Conservation (phyloP, 2,888 invertebrate species). For the Melanchra persicariae region DNA sequence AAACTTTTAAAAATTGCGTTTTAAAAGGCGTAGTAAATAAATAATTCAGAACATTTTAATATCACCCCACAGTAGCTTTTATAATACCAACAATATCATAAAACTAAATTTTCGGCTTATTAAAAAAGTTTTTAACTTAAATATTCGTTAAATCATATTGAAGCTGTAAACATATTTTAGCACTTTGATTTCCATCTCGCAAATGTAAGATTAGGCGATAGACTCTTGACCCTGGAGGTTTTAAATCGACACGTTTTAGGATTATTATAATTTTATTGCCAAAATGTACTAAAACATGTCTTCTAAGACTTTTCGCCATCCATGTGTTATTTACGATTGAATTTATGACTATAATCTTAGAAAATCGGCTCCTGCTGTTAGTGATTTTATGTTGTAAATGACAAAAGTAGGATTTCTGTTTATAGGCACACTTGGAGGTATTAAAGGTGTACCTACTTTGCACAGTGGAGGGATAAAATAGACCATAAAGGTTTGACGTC, state of each 20-base stretch:
- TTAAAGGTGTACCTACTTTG: conserved; percentile 22
- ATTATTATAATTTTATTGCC: conserved; percentile 64
- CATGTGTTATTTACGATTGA: conserved; percentile 58
- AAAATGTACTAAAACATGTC: conserved; percentile 50
- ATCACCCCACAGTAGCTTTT: conserved; percentile 35
- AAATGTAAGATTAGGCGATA: conserved; percentile 44
- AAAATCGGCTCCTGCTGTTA: conserved; percentile 43
- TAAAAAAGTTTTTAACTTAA: conserved; percentile 17
- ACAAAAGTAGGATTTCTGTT: conserved; percentile 48
- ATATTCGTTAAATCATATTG: conserved; percentile 29
- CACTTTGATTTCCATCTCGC: conserved; percentile 56
- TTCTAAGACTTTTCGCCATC: conserved; percentile 48
- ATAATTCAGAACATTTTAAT: conserved; percentile 18
- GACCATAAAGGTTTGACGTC: conserved; percentile 43
- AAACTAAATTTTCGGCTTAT: conserved; percentile 25
- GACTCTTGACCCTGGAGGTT: conserved; percentile 54
- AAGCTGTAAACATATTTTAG: conserved; percentile 55
- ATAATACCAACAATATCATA: conserved; percentile 31
- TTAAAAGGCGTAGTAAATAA: conserved; percentile 20
- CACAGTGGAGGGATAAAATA: conserved; percentile 37
- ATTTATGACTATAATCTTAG: conserved; percentile 63
- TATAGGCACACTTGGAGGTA: conserved; percentile 36
- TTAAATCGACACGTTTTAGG: conserved; percentile 52
- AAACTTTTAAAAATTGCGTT: not conserved
- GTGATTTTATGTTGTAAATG: conserved; percentile 43